Percentiles rank a stretch among this genome's conserved stretches.
phyloP scores from a whole-genome alignment of 1,140 invertebrate genomes.

The Chironomus tepperi region DNA sequence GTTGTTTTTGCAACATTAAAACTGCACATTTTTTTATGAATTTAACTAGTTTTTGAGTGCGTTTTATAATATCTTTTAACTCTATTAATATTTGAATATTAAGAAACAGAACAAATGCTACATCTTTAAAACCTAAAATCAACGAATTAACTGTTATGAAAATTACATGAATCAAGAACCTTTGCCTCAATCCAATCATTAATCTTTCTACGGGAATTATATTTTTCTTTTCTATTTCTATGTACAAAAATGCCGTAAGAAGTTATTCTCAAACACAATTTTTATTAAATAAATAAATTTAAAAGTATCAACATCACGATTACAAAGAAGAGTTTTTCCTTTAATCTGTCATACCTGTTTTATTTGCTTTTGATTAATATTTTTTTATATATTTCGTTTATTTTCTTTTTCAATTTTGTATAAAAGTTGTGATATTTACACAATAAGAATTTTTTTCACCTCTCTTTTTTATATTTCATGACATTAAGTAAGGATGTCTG shows the following conservation, averaged over 20 bases:
- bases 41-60: too few relatives aligned
- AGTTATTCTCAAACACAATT: background rate
- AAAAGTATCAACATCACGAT: background rate
- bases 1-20: background rate
- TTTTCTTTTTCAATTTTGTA: background rate
- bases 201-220: too few relatives aligned
- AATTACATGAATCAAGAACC: too few relatives aligned
- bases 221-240: too few relatives aligned
- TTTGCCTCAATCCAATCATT: too few relatives aligned
- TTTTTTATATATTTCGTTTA: background rate
- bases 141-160: too few relatives aligned
- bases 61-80: too few relatives aligned
- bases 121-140: too few relatives aligned
- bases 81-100: too few relatives aligned
- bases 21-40: too few relatives aligned
- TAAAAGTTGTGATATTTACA: slow-evolving; percentile 13
- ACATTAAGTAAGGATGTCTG: background rate
- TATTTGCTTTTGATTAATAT: background rate
- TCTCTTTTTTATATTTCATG: slow-evolving; percentile 3
- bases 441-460: slow-evolving; percentile 13
- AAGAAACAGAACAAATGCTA: too few relatives aligned
- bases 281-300: background rate
- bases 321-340: background rate
- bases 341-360: slow-evolving; percentile 12
- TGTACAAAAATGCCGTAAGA: too few relatives aligned